Percentiles rank a stretch among this genome's conserved stretches.
Evolutionary conservation across 2,888 invertebrate genomes (phyloP).

Genomic region (Drosophila ezoana): DNA sequence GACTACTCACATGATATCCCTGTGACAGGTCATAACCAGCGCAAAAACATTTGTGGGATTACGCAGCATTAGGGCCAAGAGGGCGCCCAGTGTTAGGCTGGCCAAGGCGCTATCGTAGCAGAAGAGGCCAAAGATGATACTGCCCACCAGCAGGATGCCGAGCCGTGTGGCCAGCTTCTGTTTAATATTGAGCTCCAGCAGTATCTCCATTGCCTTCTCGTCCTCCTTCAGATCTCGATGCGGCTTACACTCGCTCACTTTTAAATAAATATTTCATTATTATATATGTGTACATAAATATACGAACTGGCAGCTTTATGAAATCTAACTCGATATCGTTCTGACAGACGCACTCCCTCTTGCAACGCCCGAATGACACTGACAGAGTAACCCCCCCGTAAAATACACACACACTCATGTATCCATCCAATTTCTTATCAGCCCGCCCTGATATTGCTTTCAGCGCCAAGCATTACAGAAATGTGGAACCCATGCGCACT

Average conservation of each 20-base stretch:
- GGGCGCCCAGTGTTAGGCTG: conserved; percentile 71
- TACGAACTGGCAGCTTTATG: conserved; percentile 8
- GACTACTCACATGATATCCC: conserved; percentile 82
- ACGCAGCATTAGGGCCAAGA: conserved; percentile 77
- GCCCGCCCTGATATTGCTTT: conserved; percentile 30
- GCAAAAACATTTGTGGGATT: conserved; percentile 77
- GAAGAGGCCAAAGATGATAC: conserved; percentile 57
- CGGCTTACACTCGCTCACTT: conserved; percentile 48
- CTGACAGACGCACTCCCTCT: not conserved
- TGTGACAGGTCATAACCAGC: conserved; percentile 69
- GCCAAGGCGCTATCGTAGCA: conserved; percentile 67
- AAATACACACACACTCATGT: conserved; percentile 1
- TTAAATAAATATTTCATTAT: conserved; percentile 37
- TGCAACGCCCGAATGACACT: conserved; percentile 5
- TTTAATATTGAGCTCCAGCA: conserved; percentile 79
- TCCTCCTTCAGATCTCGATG: conserved; percentile 32
- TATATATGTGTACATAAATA: conserved; percentile 2
- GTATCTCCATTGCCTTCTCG: conserved; percentile 72
- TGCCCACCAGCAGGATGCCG: conserved; percentile 67
- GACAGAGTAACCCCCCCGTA: conserved; percentile 1
- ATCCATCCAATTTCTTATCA: conserved; percentile 36
- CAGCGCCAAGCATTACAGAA: conserved; percentile 32
- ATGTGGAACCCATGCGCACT: conserved; percentile 30
- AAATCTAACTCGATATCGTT: conserved; percentile 41
- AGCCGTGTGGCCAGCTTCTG: conserved; percentile 78